Percentiles rank a stretch among this genome's conserved stretches.
Conservation (phyloP, 2,888 invertebrate genomes). For the Muschampia staudingeri region DNA sequence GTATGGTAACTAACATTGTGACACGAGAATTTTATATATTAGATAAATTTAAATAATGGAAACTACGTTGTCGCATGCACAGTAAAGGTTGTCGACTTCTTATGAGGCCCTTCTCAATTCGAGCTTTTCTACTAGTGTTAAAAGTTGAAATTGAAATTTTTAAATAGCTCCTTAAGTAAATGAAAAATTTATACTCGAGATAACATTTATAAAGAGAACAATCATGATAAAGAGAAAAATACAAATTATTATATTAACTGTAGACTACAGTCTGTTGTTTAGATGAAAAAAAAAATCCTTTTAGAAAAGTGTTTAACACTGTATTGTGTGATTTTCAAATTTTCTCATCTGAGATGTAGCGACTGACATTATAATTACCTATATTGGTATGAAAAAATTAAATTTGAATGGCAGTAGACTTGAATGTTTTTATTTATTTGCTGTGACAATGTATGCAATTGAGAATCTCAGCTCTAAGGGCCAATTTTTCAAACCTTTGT, state of each 20-base stretch:
- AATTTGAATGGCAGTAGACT: slow-evolving; percentile 38
- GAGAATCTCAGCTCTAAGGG: no score
- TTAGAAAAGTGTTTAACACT: slow-evolving; percentile 52
- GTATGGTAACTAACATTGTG: no score
- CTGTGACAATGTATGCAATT: neutral
- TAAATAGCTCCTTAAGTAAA: slow-evolving; percentile 68
- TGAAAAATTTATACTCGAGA: slow-evolving; percentile 68
- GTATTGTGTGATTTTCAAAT: slow-evolving; percentile 52
- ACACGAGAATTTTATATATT: no score
- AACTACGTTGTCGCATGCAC: slow-evolving; percentile 67
- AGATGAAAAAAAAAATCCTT: slow-evolving; percentile 40
- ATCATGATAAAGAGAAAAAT: slow-evolving; percentile 26
- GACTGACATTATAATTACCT: slow-evolving; percentile 65
- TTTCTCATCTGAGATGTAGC: slow-evolving; percentile 69
- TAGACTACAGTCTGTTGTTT: slow-evolving; percentile 41
- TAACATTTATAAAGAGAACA: slow-evolving; percentile 40
- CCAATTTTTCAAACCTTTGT: no score
- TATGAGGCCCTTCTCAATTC: slow-evolving; percentile 87
- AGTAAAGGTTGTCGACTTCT: slow-evolving; percentile 87
- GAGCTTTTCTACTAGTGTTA: slow-evolving; percentile 88
- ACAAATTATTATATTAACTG: slow-evolving; percentile 42
- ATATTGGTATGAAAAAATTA: slow-evolving; percentile 36
- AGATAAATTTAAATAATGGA: neutral
- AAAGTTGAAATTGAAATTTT: slow-evolving; percentile 69
- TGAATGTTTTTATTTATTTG: neutral